These are phyloP conservation scores for pig (Sus scrofa) DNA, from an alignment of 2,113 vertebrate genomes.

Conservation along the genomic window T2T-Sscrofa CM000818.6:11002001-11002500, in stretches of 20 bases:
- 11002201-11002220: conserved; percentile 52
- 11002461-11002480: neutral
- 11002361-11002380: neutral
- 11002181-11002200: neutral
- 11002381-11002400: neutral
- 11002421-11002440: neutral
- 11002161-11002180: conserved; percentile 53
- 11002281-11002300: neutral
- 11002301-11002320: neutral
- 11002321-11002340: neutral
- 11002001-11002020: conserved; percentile 39
- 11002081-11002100: neutral
- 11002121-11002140: neutral
- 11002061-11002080: neutral
- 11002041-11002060: neutral
- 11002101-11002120: neutral
- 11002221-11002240: neutral
- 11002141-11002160: conserved; percentile 49
- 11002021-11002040: conserved; percentile 35
- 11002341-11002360: fast-evolving
- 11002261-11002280: neutral
- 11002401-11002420: neutral
- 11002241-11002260: neutral
- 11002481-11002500: neutral
- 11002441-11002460: neutral